Base-by-base conservation (phyloP, 1,140 invertebrate species). In the Zaprionus davidi region DNA sequence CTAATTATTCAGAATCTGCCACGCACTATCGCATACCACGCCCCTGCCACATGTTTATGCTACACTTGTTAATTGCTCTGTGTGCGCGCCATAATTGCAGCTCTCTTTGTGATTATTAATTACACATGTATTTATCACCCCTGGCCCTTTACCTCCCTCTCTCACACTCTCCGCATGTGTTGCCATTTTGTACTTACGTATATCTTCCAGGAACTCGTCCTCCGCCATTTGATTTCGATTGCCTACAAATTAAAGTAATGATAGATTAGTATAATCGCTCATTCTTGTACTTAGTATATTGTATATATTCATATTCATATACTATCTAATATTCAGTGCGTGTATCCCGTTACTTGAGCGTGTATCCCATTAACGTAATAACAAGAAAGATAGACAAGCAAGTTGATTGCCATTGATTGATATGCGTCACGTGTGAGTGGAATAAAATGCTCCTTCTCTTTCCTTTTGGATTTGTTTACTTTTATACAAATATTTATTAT, bases 161-260 rank as follows among this genome's bases (percentile, higher is more conserved):
- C 28, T 31, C 6, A 3, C 28, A 31, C 28, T 31, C 28, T 28
- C 6, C 3, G 28, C 28, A 31, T 31, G 28, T 7, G 6, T 9
- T 31, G n/a, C n/a, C 7, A 46, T 46, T 74, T 77, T 82, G 66
- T 87, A 90, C 84, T 59, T 76, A 87, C 84, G 65, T 62, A 88
- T 58, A 76, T 84, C 81, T 66, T 46, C 74, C 57, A 84, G 71
- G 53, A 57, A n/a, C 58, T 88, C 79, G 68, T 85, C 83, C 73
- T 87, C 81, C 44, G 71, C 77, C 83, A 87, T 88, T 87, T 72
- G 81, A 68, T 65, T 58, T 71, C 76, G 83, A 82, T 88, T 88
- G 81, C 81, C 84, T 87, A 78, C 38, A 75, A 87, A 81, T 66
- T 49, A 67, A 66, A 84, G 64, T 70, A 81, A 73, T 88, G 74